Percentiles rank a stretch among this genome's conserved stretches.
phyloP scores from a whole-genome alignment of 2,888 invertebrate genomes.

The Torymus aiolomorphi region DNA sequence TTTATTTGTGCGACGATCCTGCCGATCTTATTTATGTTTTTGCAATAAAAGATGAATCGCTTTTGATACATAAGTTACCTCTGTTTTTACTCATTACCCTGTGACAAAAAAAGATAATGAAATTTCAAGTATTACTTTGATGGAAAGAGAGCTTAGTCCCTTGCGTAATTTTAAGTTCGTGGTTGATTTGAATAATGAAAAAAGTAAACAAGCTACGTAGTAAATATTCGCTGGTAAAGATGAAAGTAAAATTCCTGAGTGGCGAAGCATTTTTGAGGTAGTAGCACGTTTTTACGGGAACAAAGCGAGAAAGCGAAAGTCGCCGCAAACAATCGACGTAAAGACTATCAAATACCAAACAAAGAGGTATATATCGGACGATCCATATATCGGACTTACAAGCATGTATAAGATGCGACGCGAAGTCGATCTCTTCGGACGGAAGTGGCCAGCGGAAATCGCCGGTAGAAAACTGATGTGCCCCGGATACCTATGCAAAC shows the following conservation, averaged over 20 bases:
- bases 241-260: constrained; percentile 4
- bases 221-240: background rate
- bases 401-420: too few species aligned
- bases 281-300: background rate
- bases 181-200: too few species aligned
- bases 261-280: background rate
- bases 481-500: constrained; percentile 41
- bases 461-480: background rate
- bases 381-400: too few species aligned
- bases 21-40: constrained; percentile 28
- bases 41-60: constrained; percentile 23
- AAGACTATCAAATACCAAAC: background rate
- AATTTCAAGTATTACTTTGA: too few species aligned
- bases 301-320: constrained; percentile 1
- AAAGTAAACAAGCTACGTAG: too few species aligned
- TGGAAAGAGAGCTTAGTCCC: too few species aligned
- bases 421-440: too few species aligned
- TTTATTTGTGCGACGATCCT: constrained; percentile 46
- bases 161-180: too few species aligned
- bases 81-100: constrained; percentile 12
- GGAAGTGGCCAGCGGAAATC: too few species aligned
- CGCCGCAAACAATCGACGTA: background rate
- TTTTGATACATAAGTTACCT: constrained; percentile 28
- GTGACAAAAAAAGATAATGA: background rate
- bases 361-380: background rate